Evolutionary conservation across 2,888 invertebrate species (phyloP).

Genomic region (Dorcus parallelipipedus): DNA sequence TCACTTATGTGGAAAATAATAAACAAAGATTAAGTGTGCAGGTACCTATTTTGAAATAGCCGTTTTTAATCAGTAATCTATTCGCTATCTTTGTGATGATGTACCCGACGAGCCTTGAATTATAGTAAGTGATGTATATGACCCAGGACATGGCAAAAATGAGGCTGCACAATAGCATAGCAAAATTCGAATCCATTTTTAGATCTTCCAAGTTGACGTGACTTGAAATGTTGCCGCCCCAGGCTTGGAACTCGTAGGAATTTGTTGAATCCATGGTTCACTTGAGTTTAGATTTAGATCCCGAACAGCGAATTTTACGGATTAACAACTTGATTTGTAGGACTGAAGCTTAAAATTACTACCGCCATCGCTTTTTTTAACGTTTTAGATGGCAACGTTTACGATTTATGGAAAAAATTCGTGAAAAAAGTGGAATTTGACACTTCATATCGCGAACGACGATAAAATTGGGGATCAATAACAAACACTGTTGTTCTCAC

Average conservation of each 20-base stretch:
- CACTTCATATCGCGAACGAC: too few species aligned
- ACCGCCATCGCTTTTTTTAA: too few species aligned
- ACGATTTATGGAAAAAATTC: too few species aligned
- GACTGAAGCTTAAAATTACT: too few species aligned
- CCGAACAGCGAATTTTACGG: too few species aligned
- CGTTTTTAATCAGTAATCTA: conserved; percentile 79
- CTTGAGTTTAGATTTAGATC: background rate
- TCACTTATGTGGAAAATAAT: conserved; percentile 1
- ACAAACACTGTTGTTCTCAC: too few species aligned
- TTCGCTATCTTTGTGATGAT: conserved; percentile 86
- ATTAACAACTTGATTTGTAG: too few species aligned
- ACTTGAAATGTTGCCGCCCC: conserved; percentile 16
- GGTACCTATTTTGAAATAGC: conserved; percentile 85
- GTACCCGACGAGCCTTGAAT: conserved; percentile 87
- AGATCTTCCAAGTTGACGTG: conserved; percentile 50
- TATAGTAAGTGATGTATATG: conserved; percentile 92
- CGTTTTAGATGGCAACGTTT: too few species aligned
- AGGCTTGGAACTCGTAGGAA: conserved; percentile 13
- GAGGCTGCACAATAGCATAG: conserved; percentile 75
- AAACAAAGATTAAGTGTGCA: conserved; percentile 17
- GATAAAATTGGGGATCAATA: too few species aligned
- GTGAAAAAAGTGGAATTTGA: too few species aligned
- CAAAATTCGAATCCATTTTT: conserved; percentile 74
- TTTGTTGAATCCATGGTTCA: conserved; percentile 7
- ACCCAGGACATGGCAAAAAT: conserved; percentile 86